Evolutionary conservation across 2,797 vertebrate species (phyloP).

Genomic region (Enteromius afrohamiltoni): DNA sequence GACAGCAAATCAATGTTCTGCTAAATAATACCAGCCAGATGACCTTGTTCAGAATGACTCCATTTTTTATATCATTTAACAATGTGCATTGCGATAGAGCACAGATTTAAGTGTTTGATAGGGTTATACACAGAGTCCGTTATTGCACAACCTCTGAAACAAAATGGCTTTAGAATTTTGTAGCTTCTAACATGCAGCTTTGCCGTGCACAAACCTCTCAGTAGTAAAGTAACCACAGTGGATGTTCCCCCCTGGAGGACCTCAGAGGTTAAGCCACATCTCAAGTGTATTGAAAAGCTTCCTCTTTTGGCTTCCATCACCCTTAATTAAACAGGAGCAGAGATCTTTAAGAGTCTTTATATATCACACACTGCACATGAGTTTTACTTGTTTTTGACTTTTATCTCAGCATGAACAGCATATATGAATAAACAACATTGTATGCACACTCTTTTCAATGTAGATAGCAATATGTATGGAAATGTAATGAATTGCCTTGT

Average conservation of each 20-base stretch:
- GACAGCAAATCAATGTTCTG: conserved; percentile 13
- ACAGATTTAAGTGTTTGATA: neutral
- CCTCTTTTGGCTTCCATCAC: conserved; percentile 43
- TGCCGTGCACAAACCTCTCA: neutral
- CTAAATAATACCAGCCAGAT: conserved; percentile 13
- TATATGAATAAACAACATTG: neutral
- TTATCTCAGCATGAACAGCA: no score
- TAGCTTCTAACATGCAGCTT: conserved; percentile 9
- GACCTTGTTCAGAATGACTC: neutral
- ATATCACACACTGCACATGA: neutral
- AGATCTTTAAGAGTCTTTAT: conserved; percentile 5
- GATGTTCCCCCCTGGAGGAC: neutral
- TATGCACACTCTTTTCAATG: neutral
- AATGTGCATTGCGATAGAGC: neutral
- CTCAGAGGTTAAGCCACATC: conserved; percentile 24
- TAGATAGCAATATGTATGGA: neutral
- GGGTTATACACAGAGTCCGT: neutral
- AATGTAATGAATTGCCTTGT: neutral
- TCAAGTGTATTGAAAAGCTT: conserved; percentile 42
- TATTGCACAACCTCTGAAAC: conserved; percentile 10
- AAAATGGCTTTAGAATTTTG: neutral
- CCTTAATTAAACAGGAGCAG: conserved; percentile 46
- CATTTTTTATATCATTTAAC: conserved; percentile 18
- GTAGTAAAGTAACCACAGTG: neutral
- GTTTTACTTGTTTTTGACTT: no score